Percentiles rank a stretch among this genome's conserved stretches.
These are phyloP conservation scores for Lagria hirta DNA, from an alignment of 2,888 invertebrate species.

Conservation along the genomic window DNA sequence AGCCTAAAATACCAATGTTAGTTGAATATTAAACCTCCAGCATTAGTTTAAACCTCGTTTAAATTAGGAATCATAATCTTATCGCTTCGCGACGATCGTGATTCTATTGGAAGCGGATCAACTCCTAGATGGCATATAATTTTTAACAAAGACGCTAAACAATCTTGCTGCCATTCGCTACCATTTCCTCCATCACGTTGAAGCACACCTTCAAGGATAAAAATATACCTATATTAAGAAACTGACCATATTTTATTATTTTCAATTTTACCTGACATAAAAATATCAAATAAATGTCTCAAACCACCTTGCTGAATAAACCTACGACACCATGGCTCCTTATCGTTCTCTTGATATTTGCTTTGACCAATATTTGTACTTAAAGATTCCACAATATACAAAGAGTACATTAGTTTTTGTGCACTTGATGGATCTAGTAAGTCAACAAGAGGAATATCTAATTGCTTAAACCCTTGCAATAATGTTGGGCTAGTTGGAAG, in stretches of 20 bases:
- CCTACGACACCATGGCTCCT: constrained; percentile 68
- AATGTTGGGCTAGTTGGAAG: constrained; percentile 88
- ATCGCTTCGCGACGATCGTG: constrained; percentile 56
- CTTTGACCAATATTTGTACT: constrained; percentile 48
- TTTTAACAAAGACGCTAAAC: constrained; percentile 82
- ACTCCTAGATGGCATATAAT: constrained; percentile 86
- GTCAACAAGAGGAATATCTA: constrained; percentile 70
- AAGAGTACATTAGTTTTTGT: constrained; percentile 92
- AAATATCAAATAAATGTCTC: constrained; percentile 85
- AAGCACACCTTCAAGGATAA: constrained; percentile 60
- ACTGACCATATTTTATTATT: neutral
- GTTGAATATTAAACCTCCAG: no score
- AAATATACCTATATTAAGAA: neutral
- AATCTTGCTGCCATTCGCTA: constrained; percentile 94
- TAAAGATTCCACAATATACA: constrained; percentile 85
- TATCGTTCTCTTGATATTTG: constrained; percentile 37
- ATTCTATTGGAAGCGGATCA: constrained; percentile 54
- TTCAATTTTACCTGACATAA: constrained; percentile 71
- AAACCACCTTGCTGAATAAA: constrained; percentile 88
- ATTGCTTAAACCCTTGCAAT: constrained; percentile 79
- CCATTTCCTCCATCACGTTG: constrained; percentile 74
- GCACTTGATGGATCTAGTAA: constrained; percentile 85
- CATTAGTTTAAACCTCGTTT: constrained; percentile 68
- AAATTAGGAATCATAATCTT: constrained; percentile 70
- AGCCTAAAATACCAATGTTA: constrained; percentile 51